Evolutionary conservation across 2,797 vertebrate species (phyloP).

Genomic region (Aulostomus chinensis): DNA sequence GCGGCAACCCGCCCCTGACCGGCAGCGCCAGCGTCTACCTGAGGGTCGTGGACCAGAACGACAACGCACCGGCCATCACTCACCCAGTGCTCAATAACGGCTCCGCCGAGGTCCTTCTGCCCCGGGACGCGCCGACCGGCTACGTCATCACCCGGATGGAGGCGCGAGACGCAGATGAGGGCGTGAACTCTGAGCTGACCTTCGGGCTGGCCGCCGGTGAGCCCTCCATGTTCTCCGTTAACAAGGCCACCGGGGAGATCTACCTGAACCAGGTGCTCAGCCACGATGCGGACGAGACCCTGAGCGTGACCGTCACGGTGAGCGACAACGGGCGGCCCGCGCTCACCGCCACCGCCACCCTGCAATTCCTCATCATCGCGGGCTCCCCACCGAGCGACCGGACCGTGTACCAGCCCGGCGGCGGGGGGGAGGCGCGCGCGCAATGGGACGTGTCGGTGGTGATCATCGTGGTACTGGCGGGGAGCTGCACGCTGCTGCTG

Average conservation of each 20-base stretch:
- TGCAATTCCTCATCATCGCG: slow-evolving; percentile 87
- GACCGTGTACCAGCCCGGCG: slow-evolving; percentile 69
- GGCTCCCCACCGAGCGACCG: slow-evolving; percentile 83
- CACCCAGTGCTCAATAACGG: slow-evolving; percentile 87
- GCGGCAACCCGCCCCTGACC: slow-evolving; percentile 88
- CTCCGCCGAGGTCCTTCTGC: slow-evolving; percentile 86
- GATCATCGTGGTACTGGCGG: slow-evolving; percentile 92
- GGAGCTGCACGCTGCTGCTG: slow-evolving; percentile 94
- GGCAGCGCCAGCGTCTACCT: slow-evolving; percentile 86
- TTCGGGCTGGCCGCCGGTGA: slow-evolving; percentile 84
- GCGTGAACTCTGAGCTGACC: slow-evolving; percentile 86
- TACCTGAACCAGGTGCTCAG: slow-evolving; percentile 84
- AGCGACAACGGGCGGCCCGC: slow-evolving; percentile 90
- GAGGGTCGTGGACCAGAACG: slow-evolving; percentile 91
- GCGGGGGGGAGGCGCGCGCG: slow-evolving; percentile 68
- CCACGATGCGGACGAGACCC: slow-evolving; percentile 85
- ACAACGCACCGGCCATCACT: slow-evolving; percentile 87
- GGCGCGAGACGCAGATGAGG: slow-evolving; percentile 91
- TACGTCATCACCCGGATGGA: slow-evolving; percentile 87
- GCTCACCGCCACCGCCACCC: slow-evolving; percentile 84
- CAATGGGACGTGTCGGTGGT: slow-evolving; percentile 94
- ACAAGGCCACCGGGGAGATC: slow-evolving; percentile 89
- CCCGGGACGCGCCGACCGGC: slow-evolving; percentile 84
- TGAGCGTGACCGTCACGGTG: slow-evolving; percentile 86
- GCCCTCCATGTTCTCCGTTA: slow-evolving; percentile 84